Evolutionary conservation across 2,113 vertebrate species (phyloP).

Genomic region (Ploceus nigricollis): DNA sequence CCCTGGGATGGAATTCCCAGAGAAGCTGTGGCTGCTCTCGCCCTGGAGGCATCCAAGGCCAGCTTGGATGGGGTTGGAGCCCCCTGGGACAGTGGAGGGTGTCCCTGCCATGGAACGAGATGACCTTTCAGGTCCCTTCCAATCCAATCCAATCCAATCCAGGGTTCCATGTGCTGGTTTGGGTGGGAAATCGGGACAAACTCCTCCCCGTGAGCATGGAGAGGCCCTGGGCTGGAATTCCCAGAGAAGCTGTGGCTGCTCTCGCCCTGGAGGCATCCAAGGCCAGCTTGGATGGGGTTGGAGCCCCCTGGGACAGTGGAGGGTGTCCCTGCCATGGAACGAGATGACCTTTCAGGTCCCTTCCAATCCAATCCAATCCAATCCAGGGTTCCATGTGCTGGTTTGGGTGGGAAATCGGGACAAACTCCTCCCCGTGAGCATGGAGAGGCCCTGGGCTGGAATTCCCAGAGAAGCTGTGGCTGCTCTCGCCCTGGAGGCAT

Average conservation of each 20-base stretch:
- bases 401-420: no score
- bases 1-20: not conserved
- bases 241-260: not conserved
- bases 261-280: not conserved
- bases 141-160: not conserved
- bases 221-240: not conserved
- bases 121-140: not conserved
- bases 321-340: not conserved
- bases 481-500: not conserved
- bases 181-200: not conserved
- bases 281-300: accelerated
- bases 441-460: not conserved
- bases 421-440: not conserved
- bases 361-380: not conserved
- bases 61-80: accelerated
- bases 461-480: not conserved
- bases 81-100: accelerated
- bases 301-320: accelerated
- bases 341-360: not conserved
- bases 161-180: not conserved
- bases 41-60: not conserved
- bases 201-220: not conserved
- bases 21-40: not conserved
- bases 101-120: not conserved
- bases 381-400: not conserved